phyloP scores from a whole-genome alignment of 1,140 invertebrate genomes.

The Drosophila orosa region DNA sequence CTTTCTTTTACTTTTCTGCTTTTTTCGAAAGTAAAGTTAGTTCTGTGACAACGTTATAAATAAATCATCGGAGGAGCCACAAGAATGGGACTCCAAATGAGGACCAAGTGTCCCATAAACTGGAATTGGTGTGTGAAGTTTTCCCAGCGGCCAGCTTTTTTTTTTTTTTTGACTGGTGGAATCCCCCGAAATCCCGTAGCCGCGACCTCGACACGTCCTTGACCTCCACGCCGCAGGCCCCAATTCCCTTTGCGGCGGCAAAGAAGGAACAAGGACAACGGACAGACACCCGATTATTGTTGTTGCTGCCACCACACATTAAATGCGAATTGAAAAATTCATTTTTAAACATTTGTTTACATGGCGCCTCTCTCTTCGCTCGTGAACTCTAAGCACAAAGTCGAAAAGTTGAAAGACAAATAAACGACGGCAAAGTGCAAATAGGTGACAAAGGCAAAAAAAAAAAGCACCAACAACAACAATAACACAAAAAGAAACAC shows the following conservation, averaged over 20 bases:
- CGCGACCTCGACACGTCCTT: conserved; percentile 39
- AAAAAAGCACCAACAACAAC: conserved; percentile 19
- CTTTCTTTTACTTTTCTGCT: not conserved
- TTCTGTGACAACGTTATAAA: conserved; percentile 13
- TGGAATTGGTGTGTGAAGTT: conserved; percentile 20
- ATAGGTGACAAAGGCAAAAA: conserved; percentile 55
- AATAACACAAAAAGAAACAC: conserved; percentile 47
- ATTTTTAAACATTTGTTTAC: conserved; percentile 79
- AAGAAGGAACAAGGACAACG: conserved; percentile 7
- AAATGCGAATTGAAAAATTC: conserved; percentile 77
- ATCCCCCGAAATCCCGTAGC: conserved; percentile 1
- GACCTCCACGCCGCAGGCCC: conserved; percentile 47
- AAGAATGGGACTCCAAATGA: conserved; percentile 29
- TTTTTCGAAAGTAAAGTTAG: not conserved
- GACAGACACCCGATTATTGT: conserved; percentile 18
- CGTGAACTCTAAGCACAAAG: conserved; percentile 72
- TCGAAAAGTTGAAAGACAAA: conserved; percentile 79
- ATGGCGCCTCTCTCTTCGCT: conserved; percentile 32
- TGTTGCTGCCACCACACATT: conserved; percentile 53
- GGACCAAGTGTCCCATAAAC: conserved; percentile 39
- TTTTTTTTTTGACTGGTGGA: not conserved
- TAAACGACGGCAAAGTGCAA: conserved; percentile 68
- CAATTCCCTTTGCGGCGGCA: conserved; percentile 14
- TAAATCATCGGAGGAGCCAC: conserved; percentile 25
- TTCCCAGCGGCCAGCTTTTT: conserved; percentile 3